Evolutionary conservation across 37 sponge, comb jelly and placozoan genomes (phyloP), one percentile per base, ranked within the genome.

Genomic region (Amphimedon queenslandica): DNA sequence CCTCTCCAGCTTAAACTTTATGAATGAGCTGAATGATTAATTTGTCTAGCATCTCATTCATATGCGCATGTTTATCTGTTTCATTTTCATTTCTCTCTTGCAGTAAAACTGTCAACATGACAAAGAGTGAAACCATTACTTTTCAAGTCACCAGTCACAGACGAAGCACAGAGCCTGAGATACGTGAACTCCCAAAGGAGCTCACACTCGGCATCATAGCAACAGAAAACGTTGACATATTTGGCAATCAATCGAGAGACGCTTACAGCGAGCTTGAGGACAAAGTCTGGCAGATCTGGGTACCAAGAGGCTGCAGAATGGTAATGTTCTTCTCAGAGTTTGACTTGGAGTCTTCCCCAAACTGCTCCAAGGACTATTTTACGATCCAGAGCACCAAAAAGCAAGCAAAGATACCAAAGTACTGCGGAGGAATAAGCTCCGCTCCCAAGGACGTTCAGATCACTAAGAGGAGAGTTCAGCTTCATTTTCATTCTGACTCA

Each of bases 231-330:
- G 37, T 70, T 33, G 57, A 77, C 38, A 23, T 36, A 16, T 64
- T 60, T 21, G 36, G 70, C 29, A 31, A 61, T 27, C 2, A 36
- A 34, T 18, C 55, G 2, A 4, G 35, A 38, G 66, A 51, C 28
- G 40, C 36, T 38, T 78, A 78, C 21, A 42, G 57, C 11, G 10
- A 35, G 29, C 73, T 78, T 38, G 74, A 69, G 30, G 80, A 78
- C 70, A 85, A 74, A 39, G 73, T 79, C 5, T 85, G 85, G 85
- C 85, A 85, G 32, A 42, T 85, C 47, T 40, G 42, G 34, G 47
- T 85, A 13, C 85, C 85, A 36, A 56, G 67, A 33, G 37, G 36
- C 0, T 85, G 85, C 64, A 39, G 68, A 57, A 74, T 85, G 79
- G 2, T 41, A 35, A 66, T 85, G 20, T 66, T 37, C 40, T 78